Evolutionary conservation across 2,888 invertebrate genomes (phyloP), one percentile per base, ranked within the genome.

Genomic region (Pteria penguin): DNA sequence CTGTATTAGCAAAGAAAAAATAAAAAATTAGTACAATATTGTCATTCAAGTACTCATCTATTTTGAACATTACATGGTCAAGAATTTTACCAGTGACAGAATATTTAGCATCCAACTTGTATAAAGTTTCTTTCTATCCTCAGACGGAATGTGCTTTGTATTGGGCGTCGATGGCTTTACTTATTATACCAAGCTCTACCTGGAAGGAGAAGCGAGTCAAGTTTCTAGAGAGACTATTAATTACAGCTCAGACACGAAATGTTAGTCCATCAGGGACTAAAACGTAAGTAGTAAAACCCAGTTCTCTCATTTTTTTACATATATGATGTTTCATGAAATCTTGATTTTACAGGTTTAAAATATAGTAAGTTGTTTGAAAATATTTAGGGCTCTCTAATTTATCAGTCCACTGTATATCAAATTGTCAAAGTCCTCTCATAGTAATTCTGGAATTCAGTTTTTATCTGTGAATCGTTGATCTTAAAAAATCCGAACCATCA

Each of bases 111-210:
- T n/a, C n/a, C n/a, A n/a, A n/a, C n/a, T n/a, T n/a, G n/a, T 45
- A 45, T 18, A 14, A 45, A 8, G 18, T 36, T 5, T 36, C 5
- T 24, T 2, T 55, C 4, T 58, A 29, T 26, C 81, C 81, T 3
- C 85, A 93, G 92, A 95, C 97, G 0, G 98, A 98, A 88, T 97
- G 98, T 0, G 96, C 97, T 3, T 94, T 97, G n/a, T 98, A 97
- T 93, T 97, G 96, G 94, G 93, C 95, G 71, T 95, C 96, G 2
- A 94, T 98, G 90, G 95, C 96, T 69, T 92, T 97, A 55, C 94
- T 97, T 74, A 93, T 98, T 57, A 95, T 96, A 88, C 95, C 96
- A 27, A 95, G 95, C 4, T 94, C 92, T 4, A 95, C 95, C 86
- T 98, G 98, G 98, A 87, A 94, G 76, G 93, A 94, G 11, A 93